Evolutionary conservation across 2,797 vertebrate species (phyloP).

Genomic region (Micromesistius poutassou): DNA sequence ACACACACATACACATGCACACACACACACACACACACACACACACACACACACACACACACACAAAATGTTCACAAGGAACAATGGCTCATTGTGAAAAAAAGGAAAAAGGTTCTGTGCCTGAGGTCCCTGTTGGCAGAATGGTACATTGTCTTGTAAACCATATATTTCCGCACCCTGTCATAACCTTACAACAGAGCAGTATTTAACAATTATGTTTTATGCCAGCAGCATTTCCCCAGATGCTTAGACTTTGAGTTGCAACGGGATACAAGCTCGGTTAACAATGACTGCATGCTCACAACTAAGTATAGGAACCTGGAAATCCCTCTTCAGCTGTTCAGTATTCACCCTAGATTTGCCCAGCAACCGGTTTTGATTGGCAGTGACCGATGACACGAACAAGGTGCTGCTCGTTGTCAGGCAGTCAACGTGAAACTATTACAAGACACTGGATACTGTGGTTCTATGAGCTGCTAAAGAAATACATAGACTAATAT

Average conservation of each 20-base stretch:
- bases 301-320: neutral
- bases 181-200: neutral
- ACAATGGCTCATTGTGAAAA: neutral
- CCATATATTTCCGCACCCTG: neutral
- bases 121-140: neutral
- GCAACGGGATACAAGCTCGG: too few relatives aligned
- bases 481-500: too few relatives aligned
- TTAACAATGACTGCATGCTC: neutral
- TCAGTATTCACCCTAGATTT: neutral
- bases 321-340: neutral
- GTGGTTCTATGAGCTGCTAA: too few relatives aligned
- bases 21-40: too few relatives aligned
- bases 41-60: too few relatives aligned
- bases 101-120: neutral
- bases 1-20: neutral
- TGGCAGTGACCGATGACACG: neutral
- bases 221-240: neutral
- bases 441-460: neutral
- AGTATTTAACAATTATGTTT: neutral
- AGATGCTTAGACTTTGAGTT: too few relatives aligned
- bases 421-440: neutral
- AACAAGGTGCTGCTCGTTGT: neutral
- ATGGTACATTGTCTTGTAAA: neutral
- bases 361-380: neutral
- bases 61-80: neutral